Percentiles rank a stretch among this genome's conserved stretches.
Conservation (phyloP, 2,113 vertebrate species). For the Numida meleagris region DNA sequence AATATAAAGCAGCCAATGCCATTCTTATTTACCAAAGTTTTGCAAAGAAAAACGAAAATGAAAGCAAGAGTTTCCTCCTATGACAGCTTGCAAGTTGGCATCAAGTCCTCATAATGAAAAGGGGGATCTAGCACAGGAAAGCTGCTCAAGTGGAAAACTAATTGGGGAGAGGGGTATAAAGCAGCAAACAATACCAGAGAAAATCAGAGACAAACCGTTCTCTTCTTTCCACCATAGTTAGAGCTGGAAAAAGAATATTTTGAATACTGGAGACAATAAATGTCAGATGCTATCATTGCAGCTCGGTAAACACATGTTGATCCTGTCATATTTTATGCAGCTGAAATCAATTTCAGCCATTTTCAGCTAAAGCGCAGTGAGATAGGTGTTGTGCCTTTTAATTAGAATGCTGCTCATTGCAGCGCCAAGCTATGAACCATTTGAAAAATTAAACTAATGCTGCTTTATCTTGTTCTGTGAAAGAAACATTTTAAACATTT, state of each 20-base stretch:
- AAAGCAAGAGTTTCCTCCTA: background rate
- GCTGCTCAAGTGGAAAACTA: background rate
- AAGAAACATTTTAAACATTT: background rate
- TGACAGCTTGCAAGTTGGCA: background rate
- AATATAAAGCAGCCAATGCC: background rate
- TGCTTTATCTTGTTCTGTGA: background rate
- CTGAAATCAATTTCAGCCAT: background rate
- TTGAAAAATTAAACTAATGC: background rate
- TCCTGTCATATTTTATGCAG: background rate
- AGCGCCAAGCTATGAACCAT: background rate
- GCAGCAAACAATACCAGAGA: background rate
- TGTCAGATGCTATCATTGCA: background rate
- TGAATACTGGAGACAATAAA: background rate
- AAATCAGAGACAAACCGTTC: background rate
- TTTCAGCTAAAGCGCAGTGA: background rate
- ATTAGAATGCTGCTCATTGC: background rate
- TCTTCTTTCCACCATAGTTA: background rate
- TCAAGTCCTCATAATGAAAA: background rate
- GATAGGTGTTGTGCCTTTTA: background rate
- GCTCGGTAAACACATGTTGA: background rate
- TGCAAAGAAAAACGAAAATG: background rate
- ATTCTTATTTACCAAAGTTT: background rate
- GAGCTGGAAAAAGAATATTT: background rate
- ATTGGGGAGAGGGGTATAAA: background rate
- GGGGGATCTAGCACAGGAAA: background rate